Base-by-base conservation (phyloP, 2,113 vertebrate genomes). In the Polypterus senegalus region DNA sequence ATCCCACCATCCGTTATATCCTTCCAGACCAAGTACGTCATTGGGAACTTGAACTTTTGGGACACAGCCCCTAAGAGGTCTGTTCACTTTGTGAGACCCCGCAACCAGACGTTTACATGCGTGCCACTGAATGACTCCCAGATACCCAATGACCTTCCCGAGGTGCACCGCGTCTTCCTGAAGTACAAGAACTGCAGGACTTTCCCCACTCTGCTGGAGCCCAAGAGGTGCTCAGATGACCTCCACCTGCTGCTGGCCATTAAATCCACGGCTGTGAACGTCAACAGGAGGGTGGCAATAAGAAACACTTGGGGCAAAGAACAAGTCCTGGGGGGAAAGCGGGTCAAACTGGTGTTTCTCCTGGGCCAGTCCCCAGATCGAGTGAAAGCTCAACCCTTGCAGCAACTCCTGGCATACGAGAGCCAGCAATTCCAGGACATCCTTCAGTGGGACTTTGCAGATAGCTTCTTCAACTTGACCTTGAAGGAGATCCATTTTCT, bases 401-500 rank as follows among this genome's bases (percentile, higher is more conserved):
- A 79, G 51, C 83, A 78, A 73, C 74, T 86, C 63, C 66, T 89
- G 70, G 72, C 72, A 27, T 85, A 82, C 0, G 87, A 88, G 65
- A 84, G 77, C 53, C 69, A 46, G 27, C 70, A 83, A 60, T 88
- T 86, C 0, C 71, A 68, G 5, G 86, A 89, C 49, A 79, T 88
- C 47, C 58, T 89, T 27, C 86, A 89, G 69, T 87, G 86, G 88
- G 82, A 84, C 73, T 89, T 88, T 3, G 49, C 62, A 0, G 86
- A 89, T n/a, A 73, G 73, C 60, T 89, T 89, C 73, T 88, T 89
- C 74, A 88, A 87, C 70, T 69, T 88, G 70, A 88, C 83, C 0
- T 79, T 88, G 46, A 91, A 88, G 70, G 88, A 87, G 72, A 72
- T 88, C 59, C 80, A 83, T 58, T 76, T 89, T 69, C 84, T 85